phyloP scores from a whole-genome alignment of 2,888 invertebrate genomes.

The Epirrhoe alternata region DNA sequence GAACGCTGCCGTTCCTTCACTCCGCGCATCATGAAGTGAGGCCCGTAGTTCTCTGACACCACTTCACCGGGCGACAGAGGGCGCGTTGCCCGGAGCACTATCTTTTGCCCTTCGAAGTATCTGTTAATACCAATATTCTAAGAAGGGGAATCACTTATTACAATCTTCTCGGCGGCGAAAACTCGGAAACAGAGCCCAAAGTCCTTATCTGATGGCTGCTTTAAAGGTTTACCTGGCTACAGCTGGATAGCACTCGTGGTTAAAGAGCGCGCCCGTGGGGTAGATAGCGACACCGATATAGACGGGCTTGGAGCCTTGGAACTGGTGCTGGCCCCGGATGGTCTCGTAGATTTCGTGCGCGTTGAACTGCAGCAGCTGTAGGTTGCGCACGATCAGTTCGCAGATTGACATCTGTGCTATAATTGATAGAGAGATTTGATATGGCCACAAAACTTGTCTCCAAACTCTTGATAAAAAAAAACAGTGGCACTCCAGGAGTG shows the following conservation, averaged over 20 bases:
- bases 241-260: conserved; percentile 93
- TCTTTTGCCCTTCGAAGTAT: conserved; percentile 89
- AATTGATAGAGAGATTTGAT: conserved; percentile 35
- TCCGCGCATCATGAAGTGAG: conserved; percentile 86
- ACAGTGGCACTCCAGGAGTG: too few relatives aligned
- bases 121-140: conserved; percentile 67
- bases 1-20: conserved; percentile 86
- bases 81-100: conserved; percentile 88
- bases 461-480: too few relatives aligned
- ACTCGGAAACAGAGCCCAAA: too few relatives aligned
- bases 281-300: conserved; percentile 90
- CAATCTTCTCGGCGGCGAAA: too few relatives aligned
- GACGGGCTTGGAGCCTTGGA: conserved; percentile 80
- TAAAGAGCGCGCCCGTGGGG: conserved; percentile 91
- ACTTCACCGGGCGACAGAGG: conserved; percentile 87
- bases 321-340: conserved; percentile 79
- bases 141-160: too few relatives aligned
- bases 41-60: conserved; percentile 94
- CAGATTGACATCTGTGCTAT: conserved; percentile 77
- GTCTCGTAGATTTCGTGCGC: conserved; percentile 93
- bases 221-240: conserved; percentile 86
- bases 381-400: conserved; percentile 87
- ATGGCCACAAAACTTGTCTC: too few relatives aligned
- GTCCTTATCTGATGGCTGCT: too few relatives aligned
- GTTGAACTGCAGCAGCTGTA: conserved; percentile 93